phyloP scores from a whole-genome alignment of 2,888 invertebrate species.

The Matsumyia berberina region DNA sequence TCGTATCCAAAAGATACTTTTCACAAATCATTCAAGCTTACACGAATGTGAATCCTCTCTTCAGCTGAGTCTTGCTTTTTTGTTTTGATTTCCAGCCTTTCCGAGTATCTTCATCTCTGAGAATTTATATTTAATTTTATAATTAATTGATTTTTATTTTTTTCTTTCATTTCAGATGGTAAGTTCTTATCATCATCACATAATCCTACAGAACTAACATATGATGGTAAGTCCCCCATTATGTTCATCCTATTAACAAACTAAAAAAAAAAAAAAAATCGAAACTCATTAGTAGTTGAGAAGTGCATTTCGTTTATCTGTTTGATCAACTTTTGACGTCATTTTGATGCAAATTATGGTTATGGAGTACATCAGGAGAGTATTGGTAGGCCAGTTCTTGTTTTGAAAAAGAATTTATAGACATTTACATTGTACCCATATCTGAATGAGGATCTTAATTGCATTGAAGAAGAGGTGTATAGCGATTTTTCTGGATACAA shows the following conservation, averaged over 20 bases:
- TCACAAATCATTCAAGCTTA: constrained; percentile 74
- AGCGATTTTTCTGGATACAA: no score
- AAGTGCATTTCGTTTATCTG: constrained; percentile 66
- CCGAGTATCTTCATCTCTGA: constrained; percentile 18
- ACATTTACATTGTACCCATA: no score
- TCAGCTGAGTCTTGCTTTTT: constrained; percentile 29
- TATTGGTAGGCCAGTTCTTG: constrained; percentile 23
- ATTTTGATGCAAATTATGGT: constrained; percentile 59
- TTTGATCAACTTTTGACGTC: constrained; percentile 56
- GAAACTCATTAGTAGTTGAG: constrained; percentile 70
- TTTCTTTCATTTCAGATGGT: constrained; percentile 83
- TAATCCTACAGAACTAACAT: constrained; percentile 85
- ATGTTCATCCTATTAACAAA: constrained; percentile 75
- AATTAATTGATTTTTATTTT: constrained; percentile 78
- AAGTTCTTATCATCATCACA: constrained; percentile 84
- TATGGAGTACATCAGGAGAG: constrained; percentile 66
- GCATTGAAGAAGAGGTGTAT: no score
- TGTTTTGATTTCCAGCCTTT: constrained; percentile 26
- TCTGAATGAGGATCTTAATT: no score
- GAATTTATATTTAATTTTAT: constrained; percentile 77
- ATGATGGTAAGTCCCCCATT: constrained; percentile 83
- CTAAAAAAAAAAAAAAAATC: constrained; percentile 56
- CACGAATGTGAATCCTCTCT: constrained; percentile 35
- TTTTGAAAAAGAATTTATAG: not conserved
- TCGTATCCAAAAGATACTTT: constrained; percentile 72